Conservation (phyloP, 2,888 invertebrate species). For the Agrochola macilenta region DNA sequence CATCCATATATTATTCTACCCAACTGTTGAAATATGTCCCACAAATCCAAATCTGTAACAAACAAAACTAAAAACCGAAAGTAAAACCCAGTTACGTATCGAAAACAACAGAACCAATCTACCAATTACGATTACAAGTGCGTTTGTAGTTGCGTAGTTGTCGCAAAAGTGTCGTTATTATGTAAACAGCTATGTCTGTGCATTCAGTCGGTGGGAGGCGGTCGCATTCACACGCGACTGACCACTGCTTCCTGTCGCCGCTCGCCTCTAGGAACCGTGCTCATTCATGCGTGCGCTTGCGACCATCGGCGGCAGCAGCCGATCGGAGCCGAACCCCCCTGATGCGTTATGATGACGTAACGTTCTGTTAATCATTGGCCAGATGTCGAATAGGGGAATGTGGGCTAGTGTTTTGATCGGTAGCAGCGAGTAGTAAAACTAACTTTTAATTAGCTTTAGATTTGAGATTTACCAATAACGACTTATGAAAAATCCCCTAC, state of each 20-base stretch:
- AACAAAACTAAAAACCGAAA: constrained; percentile 42
- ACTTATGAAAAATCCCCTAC: not conserved
- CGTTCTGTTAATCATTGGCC: constrained; percentile 10
- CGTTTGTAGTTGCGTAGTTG: constrained; percentile 37
- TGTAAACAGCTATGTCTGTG: constrained; percentile 55
- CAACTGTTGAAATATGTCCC: constrained; percentile 15
- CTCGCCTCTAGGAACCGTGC: constrained; percentile 66
- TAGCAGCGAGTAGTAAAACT: not conserved
- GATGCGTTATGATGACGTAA: constrained; percentile 35
- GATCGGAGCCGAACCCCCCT: constrained; percentile 45
- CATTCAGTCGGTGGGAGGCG: constrained; percentile 55
- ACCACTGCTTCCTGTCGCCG: constrained; percentile 65
- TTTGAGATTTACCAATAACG: not conserved
- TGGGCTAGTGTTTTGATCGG: not conserved
- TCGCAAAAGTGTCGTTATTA: constrained; percentile 54
- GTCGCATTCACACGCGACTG: constrained; percentile 52
- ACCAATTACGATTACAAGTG: constrained; percentile 47
- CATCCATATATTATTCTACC: constrained; percentile 18
- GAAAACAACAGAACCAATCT: constrained; percentile 34
- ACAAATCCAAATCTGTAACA: constrained; percentile 12
- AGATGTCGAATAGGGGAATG: constrained; percentile 1
- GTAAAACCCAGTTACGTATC: constrained; percentile 22
- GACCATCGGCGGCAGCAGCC: constrained; percentile 25
- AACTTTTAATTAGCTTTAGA: not conserved
- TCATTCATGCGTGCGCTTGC: constrained; percentile 67